Evolutionary conservation across 2,888 invertebrate genomes (phyloP).

Genomic region (Ectobius pallidus): DNA sequence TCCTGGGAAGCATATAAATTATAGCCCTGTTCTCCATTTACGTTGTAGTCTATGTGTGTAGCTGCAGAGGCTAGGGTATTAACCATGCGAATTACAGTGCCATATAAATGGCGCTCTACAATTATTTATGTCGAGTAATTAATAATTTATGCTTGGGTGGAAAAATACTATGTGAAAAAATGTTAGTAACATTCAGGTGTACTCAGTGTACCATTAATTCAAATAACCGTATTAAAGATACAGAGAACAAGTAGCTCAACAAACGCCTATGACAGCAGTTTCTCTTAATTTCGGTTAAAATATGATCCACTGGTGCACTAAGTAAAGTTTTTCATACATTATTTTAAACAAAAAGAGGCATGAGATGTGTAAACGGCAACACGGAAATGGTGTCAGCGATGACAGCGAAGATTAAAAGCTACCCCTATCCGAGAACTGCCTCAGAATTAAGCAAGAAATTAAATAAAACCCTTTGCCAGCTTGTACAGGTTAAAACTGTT

Average conservation of each 20-base stretch:
- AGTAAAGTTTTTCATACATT: conserved; percentile 8
- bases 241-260: conserved; percentile 11
- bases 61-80: not conserved
- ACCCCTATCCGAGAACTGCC: no score
- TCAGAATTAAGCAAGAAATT: no score
- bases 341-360: not conserved
- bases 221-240: conserved; percentile 11
- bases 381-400: not conserved
- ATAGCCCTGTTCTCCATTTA: not conserved
- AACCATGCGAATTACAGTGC: conserved; percentile 22
- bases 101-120: conserved; percentile 21
- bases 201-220: conserved; percentile 22
- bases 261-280: conserved; percentile 27
- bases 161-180: conserved; percentile 6
- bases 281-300: conserved; percentile 21
- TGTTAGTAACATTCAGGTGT: conserved; percentile 24
- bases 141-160: conserved; percentile 21
- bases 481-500: no score
- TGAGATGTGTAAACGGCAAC: not conserved
- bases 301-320: not conserved
- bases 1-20: conserved; percentile 12
- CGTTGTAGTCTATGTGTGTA: conserved; percentile 12
- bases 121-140: conserved; percentile 29
- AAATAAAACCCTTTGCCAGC: no score
- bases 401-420: no score